phyloP scores from a whole-genome alignment of 2,797 vertebrate species.

The Cottoperca gobio region DNA sequence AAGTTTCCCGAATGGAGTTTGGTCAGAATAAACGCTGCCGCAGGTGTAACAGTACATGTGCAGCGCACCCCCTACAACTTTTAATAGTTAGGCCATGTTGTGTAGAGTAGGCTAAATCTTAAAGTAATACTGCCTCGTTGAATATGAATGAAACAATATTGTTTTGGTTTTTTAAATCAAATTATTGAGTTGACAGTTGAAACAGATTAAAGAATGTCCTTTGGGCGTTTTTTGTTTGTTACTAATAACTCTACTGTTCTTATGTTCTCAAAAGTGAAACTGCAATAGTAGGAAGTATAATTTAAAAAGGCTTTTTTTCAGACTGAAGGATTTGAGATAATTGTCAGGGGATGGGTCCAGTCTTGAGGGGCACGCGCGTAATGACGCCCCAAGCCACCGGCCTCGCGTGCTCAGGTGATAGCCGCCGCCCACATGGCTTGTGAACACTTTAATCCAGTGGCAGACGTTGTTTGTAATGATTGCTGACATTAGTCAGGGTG shows the following conservation, averaged over 20 bases:
- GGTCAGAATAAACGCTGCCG: background rate
- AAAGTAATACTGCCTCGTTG: background rate
- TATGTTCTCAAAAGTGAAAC: background rate
- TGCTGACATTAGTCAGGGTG: slow-evolving; percentile 73
- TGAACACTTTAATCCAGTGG: slow-evolving; percentile 67
- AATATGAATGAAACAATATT: background rate
- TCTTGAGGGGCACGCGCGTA: background rate
- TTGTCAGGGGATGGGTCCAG: background rate
- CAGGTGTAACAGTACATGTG: too few relatives aligned
- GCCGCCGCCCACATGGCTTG: slow-evolving; percentile 8
- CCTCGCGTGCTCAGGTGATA: slow-evolving; percentile 35
- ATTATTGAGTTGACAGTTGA: background rate
- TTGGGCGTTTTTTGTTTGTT: background rate
- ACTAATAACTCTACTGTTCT: background rate
- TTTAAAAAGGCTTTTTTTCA: background rate
- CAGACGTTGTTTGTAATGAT: slow-evolving; percentile 71
- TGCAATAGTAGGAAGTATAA: rapidly evolving
- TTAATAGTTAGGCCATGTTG: too few relatives aligned
- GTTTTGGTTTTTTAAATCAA: background rate
- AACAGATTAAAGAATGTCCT: too few relatives aligned
- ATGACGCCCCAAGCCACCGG: background rate
- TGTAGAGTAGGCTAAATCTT: background rate
- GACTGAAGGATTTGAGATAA: background rate
- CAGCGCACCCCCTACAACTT: too few relatives aligned
- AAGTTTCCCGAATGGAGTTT: background rate